Evolutionary conservation across 2,888 invertebrate species (phyloP).

Genomic region (Cremastobaeus sp.): DNA sequence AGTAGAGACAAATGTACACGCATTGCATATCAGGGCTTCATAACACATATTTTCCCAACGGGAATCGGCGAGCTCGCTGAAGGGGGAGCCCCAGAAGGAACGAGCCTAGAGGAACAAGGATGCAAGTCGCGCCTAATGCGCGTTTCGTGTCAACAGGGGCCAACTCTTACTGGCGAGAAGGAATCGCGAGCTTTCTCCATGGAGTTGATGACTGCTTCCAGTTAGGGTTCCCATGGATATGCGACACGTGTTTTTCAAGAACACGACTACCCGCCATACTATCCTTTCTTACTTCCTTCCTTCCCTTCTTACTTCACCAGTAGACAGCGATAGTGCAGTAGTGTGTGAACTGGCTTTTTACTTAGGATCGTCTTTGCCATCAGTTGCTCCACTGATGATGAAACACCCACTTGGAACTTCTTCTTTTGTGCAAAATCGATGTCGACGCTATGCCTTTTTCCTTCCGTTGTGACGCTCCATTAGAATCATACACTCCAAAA

Average conservation of each 20-base stretch:
- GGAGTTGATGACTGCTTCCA: conserved; percentile 54
- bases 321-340: conserved; percentile 5
- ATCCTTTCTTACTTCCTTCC: conserved; percentile 60
- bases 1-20: conserved; percentile 59
- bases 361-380: conserved; percentile 68
- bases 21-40: conserved; percentile 54
- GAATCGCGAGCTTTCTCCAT: conserved; percentile 61
- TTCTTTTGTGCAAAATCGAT: conserved; percentile 36
- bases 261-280: conserved; percentile 72
- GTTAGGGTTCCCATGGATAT: conserved; percentile 52
- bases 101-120: conserved; percentile 67
- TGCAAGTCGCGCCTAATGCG: conserved; percentile 76
- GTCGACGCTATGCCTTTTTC: background rate
- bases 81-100: conserved; percentile 60
- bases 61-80: conserved; percentile 48
- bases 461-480: background rate
- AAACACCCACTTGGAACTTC: conserved; percentile 61
- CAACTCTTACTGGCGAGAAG: conserved; percentile 65
- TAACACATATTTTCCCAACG: conserved; percentile 60
- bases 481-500: no score
- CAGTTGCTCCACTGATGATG: conserved; percentile 65
- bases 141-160: conserved; percentile 74
- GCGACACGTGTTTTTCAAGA: conserved; percentile 74
- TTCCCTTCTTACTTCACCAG: conserved; percentile 6
- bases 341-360: conserved; percentile 62